Conservation (phyloP, 1,140 invertebrate genomes). For the Nasonia giraulti region DNA sequence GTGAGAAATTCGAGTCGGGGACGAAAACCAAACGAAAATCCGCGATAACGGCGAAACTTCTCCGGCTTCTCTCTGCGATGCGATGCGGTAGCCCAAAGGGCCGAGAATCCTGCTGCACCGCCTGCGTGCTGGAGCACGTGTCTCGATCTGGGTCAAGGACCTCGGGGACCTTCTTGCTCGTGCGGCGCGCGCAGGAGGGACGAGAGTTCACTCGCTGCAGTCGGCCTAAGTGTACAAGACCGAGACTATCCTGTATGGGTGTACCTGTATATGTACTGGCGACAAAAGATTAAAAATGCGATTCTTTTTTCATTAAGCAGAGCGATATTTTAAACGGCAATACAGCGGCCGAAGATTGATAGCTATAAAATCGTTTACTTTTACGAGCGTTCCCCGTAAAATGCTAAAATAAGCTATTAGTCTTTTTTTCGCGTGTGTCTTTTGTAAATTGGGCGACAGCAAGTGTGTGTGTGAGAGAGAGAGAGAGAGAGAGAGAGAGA, state of each 20-base stretch:
- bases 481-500: background rate
- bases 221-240: too few relatives aligned
- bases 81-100: too few relatives aligned
- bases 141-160: constrained; percentile 47
- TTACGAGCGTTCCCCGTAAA: background rate
- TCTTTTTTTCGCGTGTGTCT: background rate
- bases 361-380: background rate
- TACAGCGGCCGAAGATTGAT: background rate
- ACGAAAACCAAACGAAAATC: too few relatives aligned
- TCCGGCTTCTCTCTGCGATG: too few relatives aligned
- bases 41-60: too few relatives aligned
- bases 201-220: background rate
- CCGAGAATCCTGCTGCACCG: background rate
- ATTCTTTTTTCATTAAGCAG: background rate
- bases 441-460: background rate
- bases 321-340: background rate
- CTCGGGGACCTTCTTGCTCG: constrained; percentile 13
- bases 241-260: too few relatives aligned
- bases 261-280: too few relatives aligned
- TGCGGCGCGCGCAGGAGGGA: background rate
- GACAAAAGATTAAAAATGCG: too few relatives aligned
- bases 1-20: too few relatives aligned
- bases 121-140: constrained; percentile 1
- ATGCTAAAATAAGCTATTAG: constrained; percentile 6
- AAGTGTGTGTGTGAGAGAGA: background rate